A percentile compares a stretch with the other conserved stretches of the same genome.
Conservation (phyloP, 2,888 invertebrate genomes). For the Brachypalpus laphriformis region DNA sequence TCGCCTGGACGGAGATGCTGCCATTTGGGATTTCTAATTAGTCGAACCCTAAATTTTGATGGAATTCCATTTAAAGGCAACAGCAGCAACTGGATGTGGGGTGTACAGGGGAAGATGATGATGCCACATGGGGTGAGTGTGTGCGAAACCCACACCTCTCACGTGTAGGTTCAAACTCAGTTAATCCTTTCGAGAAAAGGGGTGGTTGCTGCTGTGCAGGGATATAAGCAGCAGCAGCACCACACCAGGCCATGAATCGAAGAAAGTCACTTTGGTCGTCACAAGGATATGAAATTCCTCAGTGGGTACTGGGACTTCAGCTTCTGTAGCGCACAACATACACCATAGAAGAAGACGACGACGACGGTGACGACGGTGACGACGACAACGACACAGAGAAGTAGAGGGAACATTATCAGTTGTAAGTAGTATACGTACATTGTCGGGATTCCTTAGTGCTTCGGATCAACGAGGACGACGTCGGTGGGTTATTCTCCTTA, state of each 20-base stretch:
- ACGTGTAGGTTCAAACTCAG: conserved; percentile 48
- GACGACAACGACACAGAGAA: conserved; percentile 2
- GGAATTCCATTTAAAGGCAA: conserved; percentile 66
- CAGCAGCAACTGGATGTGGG: conserved; percentile 7
- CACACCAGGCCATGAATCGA: conserved; percentile 68
- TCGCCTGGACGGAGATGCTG: conserved; percentile 21
- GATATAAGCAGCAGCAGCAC: neutral
- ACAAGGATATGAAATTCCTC: conserved; percentile 71
- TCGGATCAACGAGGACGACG: conserved; percentile 67
- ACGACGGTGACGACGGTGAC: no score
- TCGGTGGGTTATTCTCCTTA: conserved; percentile 73
- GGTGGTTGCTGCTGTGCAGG: conserved; percentile 36
- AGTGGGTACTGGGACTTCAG: conserved; percentile 68
- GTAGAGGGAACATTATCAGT: conserved; percentile 68
- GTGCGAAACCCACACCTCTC: conserved; percentile 11
- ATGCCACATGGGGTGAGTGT: conserved; percentile 12
- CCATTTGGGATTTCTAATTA: conserved; percentile 67
- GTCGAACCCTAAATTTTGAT: conserved; percentile 69
- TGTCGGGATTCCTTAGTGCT: conserved; percentile 71
- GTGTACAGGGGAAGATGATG: conserved; percentile 20
- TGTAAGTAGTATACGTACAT: conserved; percentile 73
- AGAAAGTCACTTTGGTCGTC: conserved; percentile 74
- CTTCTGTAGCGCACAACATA: conserved; percentile 19
- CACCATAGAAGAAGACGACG: conserved; percentile 8
- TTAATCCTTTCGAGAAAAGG: conserved; percentile 63